Conservation (phyloP, 2,113 vertebrate species). For the Nerophis ophidion region DNA sequence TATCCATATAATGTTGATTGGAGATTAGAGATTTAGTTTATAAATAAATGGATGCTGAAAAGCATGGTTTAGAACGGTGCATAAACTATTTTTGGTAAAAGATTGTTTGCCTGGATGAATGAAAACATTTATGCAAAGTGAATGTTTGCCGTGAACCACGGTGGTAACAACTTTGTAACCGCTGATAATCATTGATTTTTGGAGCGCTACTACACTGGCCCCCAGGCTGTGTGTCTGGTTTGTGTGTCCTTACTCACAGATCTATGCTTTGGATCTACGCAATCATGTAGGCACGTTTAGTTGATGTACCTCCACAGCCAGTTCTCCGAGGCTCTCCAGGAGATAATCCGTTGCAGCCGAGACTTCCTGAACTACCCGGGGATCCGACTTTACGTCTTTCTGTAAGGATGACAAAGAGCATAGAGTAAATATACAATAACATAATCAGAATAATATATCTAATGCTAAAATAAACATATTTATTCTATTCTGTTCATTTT, state of each 20-base stretch:
- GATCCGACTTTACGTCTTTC: conserved; percentile 74
- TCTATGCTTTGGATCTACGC: background rate
- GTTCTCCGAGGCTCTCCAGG: conserved; percentile 71
- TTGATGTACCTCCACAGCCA: conserved; percentile 78
- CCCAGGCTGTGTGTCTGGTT: conserved; percentile 21
- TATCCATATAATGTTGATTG: background rate
- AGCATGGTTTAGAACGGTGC: background rate
- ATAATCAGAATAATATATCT: too few species aligned
- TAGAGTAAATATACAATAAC: too few species aligned
- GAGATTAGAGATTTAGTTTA: background rate
- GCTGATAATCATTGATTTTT: conserved; percentile 31
- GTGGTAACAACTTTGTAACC: conserved; percentile 4
- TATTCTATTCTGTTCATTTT: background rate
- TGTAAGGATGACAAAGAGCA: conserved; percentile 49
- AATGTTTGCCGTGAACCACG: too few species aligned
- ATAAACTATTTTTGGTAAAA: too few species aligned
- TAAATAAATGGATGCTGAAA: background rate
- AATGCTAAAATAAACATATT: background rate
- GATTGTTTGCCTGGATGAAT: too few species aligned
- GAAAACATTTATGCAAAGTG: too few species aligned
- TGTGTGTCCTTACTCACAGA: background rate
- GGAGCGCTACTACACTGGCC: conserved; percentile 32
- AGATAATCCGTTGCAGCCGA: conserved; percentile 77
- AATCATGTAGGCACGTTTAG: background rate
- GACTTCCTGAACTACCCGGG: conserved; percentile 74